Conservation (phyloP, 2,113 vertebrate species). For the Prochilodus magdalenae region DNA sequence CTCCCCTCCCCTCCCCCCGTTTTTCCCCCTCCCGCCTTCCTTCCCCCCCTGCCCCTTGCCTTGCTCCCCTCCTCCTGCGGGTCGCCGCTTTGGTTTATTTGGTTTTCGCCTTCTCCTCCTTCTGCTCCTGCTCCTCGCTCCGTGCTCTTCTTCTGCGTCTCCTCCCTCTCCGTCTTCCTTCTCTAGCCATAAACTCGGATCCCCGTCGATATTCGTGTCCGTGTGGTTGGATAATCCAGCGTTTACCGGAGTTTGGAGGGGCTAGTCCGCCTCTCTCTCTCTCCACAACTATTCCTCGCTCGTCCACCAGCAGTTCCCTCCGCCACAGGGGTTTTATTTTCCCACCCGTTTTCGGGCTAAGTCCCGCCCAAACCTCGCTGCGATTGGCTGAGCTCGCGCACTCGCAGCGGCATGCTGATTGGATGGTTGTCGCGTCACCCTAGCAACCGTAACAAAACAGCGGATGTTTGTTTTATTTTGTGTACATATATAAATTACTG, state of each 20-base stretch:
- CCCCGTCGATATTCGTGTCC: background rate
- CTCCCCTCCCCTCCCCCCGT: constrained; percentile 47
- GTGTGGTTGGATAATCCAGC: background rate
- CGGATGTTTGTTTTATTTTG: background rate
- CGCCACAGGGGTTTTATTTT: background rate
- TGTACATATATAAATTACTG: no score
- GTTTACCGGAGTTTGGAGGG: background rate
- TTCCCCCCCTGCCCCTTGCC: no score
- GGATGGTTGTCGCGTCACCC: background rate
- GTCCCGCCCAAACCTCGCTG: background rate
- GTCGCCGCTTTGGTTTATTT: constrained; percentile 17
- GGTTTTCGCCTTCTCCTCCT: background rate
- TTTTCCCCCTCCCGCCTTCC: constrained; percentile 51
- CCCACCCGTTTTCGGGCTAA: background rate
- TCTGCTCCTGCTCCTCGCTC: background rate
- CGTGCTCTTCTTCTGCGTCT: background rate
- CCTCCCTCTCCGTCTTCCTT: background rate
- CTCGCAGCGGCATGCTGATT: background rate
- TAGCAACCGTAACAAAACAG: background rate
- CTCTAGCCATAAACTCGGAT: no score
- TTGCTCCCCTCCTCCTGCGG: no score
- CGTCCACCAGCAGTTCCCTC: constrained; percentile 37
- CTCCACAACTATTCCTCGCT: constrained; percentile 36
- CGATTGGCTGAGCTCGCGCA: background rate
- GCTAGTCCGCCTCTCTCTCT: background rate